Evolutionary conservation across 2,113 vertebrate species (phyloP), one percentile per base, ranked within the genome.

Genomic region (Platichthys flesus): DNA sequence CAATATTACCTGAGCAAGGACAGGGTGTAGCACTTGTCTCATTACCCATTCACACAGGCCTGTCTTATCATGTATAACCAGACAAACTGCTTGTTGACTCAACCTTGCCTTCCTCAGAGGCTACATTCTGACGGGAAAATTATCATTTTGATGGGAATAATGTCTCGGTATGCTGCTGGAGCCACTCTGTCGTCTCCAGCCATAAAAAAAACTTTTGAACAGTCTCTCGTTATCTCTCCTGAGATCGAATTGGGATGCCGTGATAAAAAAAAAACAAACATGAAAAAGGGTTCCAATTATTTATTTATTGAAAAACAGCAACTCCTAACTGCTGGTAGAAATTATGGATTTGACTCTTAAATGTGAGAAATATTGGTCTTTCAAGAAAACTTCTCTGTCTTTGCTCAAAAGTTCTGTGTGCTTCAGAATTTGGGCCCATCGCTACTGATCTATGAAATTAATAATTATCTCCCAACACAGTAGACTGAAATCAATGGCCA

Each of bases 71-170:
- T 79, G 79, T 86, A 82, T 73, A 88, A 82, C 84, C 88, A 90
- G 88, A 83, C 89, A 86, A 89, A 83, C 81, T 86, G 88, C 76
- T 85, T 88, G 90, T 89, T 92, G 85, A 91, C 86, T 90, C 84
- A 87, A 87, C 83, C 83, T 81, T 75, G 86, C 72, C 65, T 83
- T 87, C 81, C 74, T 88, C 72, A 79, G 74, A 83, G 85, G 77
- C 71, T 78, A 83, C 79, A 85, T 85, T 90, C 74, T 89, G 37
- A 83, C 73, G 70, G 35, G 54, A 89, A 78, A 90, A 88, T 85
- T 76, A 88, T 85, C 78, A 90, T 90, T 90, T 89, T 90, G 89
- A 91, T 91, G 85, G 86, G 68, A 86, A 85, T 84, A 84, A 86
- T 86, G 83, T 74, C 74, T 85, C 67, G 62, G 67, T 88, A 66